Evolutionary conservation across 2,888 invertebrate species (phyloP), one percentile per base, ranked within the genome.

Genomic region (Drosophila hawaiiensis): DNA sequence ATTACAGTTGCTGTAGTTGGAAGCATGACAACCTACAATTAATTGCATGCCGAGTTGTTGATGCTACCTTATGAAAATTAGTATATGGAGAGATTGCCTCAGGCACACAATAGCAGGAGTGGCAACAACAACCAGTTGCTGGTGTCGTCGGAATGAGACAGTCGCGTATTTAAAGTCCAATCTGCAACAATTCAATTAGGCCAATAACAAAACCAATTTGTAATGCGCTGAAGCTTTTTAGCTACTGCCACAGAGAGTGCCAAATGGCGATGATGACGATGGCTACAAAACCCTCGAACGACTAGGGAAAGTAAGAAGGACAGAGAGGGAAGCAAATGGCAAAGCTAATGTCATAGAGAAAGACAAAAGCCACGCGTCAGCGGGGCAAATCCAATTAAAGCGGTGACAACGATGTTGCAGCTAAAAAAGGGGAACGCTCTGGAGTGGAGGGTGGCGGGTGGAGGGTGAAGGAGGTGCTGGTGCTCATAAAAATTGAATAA

Each of bases 201-300:
- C 85, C 88, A 86, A 88, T 86, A 88, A 85, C 85, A 81, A 85
- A 85, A 76, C 85, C 85, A 88, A 88, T 85, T 88, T 88, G 83
- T 88, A 86, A 88, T 82, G 73, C 82, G 82, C 84, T 82, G 78
- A 75, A 84, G 82, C 87, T 80, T 84, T 84, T 84, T 74, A 85
- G 75, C 75, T 74, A 69, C 80, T 79, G 65, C 72, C 43, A 69
- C 67, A 52, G 66, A 35, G 54, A 55, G 59, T 65, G 67, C 41
- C 63, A 53, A 75, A 70, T 43, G 73, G 29, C 25, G 52, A 61
- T 37, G 50, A 70, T 71, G 79, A 55, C 29, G 70, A 56, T 73
- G 76, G 35, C 68, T 22, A 53, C 58, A 62, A 47, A 50, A 59
- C 61, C 69, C 65, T 74, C 68, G 37, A n/a, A n/a, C 25, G 64